These are phyloP conservation scores for Zaprionus inermis DNA, from an alignment of 1,140 invertebrate species.

Conservation along the genomic window DNA sequence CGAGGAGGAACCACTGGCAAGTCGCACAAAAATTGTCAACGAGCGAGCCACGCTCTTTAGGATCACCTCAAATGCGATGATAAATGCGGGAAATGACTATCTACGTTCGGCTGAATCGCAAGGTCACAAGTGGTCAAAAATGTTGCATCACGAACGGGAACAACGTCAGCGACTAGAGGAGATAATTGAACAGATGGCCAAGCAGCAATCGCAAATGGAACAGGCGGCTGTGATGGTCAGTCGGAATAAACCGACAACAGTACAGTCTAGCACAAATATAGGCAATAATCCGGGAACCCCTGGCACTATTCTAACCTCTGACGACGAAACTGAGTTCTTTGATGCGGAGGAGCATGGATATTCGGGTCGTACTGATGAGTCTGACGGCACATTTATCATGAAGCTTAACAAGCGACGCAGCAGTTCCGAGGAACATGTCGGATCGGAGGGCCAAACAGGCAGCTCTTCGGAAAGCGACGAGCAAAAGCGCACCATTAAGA, in stretches of 20 bases:
- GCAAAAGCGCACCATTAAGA: slow-evolving; percentile 68
- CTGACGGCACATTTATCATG: slow-evolving; percentile 87
- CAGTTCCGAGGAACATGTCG: slow-evolving; percentile 79
- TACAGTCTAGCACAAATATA: slow-evolving; percentile 58
- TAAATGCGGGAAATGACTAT: slow-evolving; percentile 97
- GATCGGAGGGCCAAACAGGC: slow-evolving; percentile 76
- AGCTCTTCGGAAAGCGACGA: slow-evolving; percentile 85
- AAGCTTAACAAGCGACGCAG: slow-evolving; percentile 85
- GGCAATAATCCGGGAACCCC: slow-evolving; percentile 39
- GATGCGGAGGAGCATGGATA: slow-evolving; percentile 92
- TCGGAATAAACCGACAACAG: slow-evolving; percentile 61
- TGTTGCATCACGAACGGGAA: slow-evolving; percentile 97
- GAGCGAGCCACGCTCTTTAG: slow-evolving; percentile 96
- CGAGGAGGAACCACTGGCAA: slow-evolving; percentile 85
- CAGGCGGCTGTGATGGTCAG: slow-evolving; percentile 89
- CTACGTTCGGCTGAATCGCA: slow-evolving; percentile 93
- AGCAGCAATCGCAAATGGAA: slow-evolving; percentile 97
- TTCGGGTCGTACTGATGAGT: slow-evolving; percentile 53
- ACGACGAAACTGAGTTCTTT: slow-evolving; percentile 96
- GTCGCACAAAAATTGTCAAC: slow-evolving; percentile 84
- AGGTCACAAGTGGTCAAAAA: slow-evolving; percentile 94
- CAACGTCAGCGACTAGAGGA: slow-evolving; percentile 97
- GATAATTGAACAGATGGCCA: slow-evolving; percentile 98
- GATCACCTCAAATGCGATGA: slow-evolving; percentile 97
- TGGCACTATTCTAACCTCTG: slow-evolving; percentile 86